phyloP scores from a whole-genome alignment of 2,113 vertebrate genomes.

The Tachysurus fulvidraco region DNA sequence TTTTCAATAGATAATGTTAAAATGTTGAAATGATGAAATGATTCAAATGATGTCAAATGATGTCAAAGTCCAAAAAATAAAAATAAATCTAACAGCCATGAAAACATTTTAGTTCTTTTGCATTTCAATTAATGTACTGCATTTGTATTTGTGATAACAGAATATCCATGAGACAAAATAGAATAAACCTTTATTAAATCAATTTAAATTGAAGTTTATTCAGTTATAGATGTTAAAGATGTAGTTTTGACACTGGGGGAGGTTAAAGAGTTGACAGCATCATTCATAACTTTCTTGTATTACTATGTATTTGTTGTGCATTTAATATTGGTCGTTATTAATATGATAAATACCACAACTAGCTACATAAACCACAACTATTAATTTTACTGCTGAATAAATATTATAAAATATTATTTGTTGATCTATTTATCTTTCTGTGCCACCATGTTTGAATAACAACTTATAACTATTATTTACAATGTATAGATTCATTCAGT shows the following conservation, averaged over 20 bases:
- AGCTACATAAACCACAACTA: neutral
- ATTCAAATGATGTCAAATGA: neutral
- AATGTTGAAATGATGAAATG: neutral
- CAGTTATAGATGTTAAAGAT: neutral
- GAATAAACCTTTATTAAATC: neutral
- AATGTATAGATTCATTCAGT: neutral
- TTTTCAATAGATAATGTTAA: neutral
- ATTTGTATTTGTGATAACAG: neutral
- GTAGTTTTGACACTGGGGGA: neutral
- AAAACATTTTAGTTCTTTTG: neutral
- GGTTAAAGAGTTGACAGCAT: neutral
- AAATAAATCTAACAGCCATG: neutral
- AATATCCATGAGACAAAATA: neutral
- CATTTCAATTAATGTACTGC: neutral
- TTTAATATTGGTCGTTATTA: neutral
- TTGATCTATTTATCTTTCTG: neutral
- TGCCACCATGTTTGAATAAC: neutral
- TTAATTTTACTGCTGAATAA: neutral
- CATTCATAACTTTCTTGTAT: neutral
- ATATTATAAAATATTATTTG: no score
- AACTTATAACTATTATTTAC: constrained; percentile 1
- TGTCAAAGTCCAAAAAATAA: no score
- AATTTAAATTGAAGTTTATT: neutral
- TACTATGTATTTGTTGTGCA: neutral
- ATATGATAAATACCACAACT: neutral